phyloP scores from a whole-genome alignment of 1,140 invertebrate genomes.

The Aporrectodea caliginosa region DNA sequence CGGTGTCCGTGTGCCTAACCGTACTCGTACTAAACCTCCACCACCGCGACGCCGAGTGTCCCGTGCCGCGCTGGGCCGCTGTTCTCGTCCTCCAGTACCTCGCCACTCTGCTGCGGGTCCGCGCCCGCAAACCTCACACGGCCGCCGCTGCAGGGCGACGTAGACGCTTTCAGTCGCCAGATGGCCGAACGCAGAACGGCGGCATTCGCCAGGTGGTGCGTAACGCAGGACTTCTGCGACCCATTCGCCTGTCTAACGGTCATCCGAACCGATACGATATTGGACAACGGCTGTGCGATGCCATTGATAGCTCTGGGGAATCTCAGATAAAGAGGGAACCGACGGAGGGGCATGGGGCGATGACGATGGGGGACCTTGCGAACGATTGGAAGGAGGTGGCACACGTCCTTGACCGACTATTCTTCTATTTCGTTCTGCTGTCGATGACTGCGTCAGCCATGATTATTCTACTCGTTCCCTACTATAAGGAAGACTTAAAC shows the following conservation, averaged over 20 bases:
- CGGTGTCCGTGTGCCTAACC: slow-evolving; percentile 96
- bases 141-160: neutral
- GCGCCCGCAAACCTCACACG: slow-evolving; percentile 26
- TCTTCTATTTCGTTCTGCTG: neutral
- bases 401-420: neutral
- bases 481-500: neutral
- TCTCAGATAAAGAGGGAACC: neutral
- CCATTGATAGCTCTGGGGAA: neutral
- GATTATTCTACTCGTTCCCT: neutral
- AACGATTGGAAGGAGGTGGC: neutral
- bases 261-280: neutral
- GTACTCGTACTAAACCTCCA: slow-evolving; percentile 99
- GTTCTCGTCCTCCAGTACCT: slow-evolving; percentile 26
- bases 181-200: neutral
- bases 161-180: neutral
- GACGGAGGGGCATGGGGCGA: too few relatives aligned
- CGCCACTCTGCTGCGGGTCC: slow-evolving; percentile 20
- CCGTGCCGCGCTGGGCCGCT: slow-evolving; percentile 19
- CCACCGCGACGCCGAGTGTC: slow-evolving; percentile 65
- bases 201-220: neutral
- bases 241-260: neutral
- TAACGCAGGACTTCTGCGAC: neutral
- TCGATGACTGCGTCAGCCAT: neutral
- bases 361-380: neutral
- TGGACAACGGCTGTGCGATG: neutral